Percentiles rank a stretch among this genome's conserved stretches.
These are phyloP conservation scores for Xenus cinereus DNA, from an alignment of 2,113 vertebrate genomes.

Conservation along the genomic window DNA sequence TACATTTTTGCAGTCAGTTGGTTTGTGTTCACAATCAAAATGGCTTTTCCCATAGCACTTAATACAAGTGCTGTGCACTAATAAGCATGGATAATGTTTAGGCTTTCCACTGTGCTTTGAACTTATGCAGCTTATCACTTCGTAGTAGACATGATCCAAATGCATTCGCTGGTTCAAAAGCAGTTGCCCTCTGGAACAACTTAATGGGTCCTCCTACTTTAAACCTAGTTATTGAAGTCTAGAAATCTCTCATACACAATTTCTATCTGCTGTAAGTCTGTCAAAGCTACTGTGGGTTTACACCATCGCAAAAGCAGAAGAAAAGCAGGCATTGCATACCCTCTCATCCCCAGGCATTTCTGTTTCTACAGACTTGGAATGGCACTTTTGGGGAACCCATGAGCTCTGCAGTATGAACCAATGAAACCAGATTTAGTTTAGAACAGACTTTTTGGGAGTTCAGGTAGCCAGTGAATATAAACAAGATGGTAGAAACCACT, in stretches of 20 bases:
- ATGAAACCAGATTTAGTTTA: not conserved
- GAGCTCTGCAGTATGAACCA: not conserved
- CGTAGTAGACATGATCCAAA: not conserved
- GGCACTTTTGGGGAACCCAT: not conserved
- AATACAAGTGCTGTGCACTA: not conserved
- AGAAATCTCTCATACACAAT: not conserved
- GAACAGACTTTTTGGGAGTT: not conserved
- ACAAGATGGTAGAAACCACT: not conserved
- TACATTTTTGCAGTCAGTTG: not conserved
- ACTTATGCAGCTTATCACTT: slow-evolving; percentile 7
- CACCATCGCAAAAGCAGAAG: not conserved
- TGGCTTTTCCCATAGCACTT: not conserved
- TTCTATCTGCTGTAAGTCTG: not conserved
- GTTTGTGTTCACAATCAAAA: not conserved
- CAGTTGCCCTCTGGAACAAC: not conserved
- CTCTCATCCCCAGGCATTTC: not conserved
- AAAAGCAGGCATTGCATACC: not conserved
- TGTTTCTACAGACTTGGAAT: not conserved
- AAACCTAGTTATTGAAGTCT: not conserved
- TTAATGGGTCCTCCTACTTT: not conserved
- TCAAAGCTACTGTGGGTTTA: not conserved
- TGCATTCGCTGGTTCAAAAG: not conserved
- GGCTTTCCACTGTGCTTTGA: slow-evolving; percentile 4
- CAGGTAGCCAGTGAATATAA: not conserved
- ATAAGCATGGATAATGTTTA: not conserved